Base-by-base conservation (phyloP, 92 coral and sea anemone genomes). In the Porites divaricata region DNA sequence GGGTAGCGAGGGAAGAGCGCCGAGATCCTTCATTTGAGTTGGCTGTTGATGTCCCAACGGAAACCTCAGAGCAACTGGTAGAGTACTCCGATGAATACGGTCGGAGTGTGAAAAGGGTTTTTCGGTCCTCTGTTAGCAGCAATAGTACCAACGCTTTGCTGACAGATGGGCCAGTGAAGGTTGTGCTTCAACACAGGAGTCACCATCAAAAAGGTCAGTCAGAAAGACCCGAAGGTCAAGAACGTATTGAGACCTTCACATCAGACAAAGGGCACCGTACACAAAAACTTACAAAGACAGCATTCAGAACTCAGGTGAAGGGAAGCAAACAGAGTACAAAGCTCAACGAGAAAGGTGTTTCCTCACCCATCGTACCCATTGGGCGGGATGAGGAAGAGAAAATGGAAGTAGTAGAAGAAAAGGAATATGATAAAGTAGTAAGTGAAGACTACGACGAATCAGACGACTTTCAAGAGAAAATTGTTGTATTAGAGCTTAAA, bases 41-140 rank as follows among this genome's bases (percentile, higher is more conserved):
- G 21, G 74, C 80, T 51, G 62, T 83, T 52, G 81, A 75, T 65
- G 45, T 74, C 26, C 87, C 87, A 23, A 14, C 56, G 23, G 87
- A 83, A 66, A 63, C 75, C 20, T 52, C 54, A 25, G 91, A 88
- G 75, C 57, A 86, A 25, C 79, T 79, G 12, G 88, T 89, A 64
- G 97, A 93, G 74, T 91, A 85, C 69, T 75, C 77, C 67, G 97
- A 93, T 75, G 89, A 93, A 59, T 75, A 93, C 63, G 97, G 95
- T 1, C 92, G 87, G 28, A 80, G 74, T 50, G 92, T 93, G 26
- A 88, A 79, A 65, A 88, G 88, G 65, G 81, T 91, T 21, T 66
- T 88, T 12, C 87, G 84, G 65, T 88, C 80, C 13, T 85, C 89
- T 78, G 85, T 85, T 53, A 86, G 92, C 59, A 80, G 92, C 59